Conservation (phyloP, 2,888 invertebrate genomes). For the Pseudoips prasinana region DNA sequence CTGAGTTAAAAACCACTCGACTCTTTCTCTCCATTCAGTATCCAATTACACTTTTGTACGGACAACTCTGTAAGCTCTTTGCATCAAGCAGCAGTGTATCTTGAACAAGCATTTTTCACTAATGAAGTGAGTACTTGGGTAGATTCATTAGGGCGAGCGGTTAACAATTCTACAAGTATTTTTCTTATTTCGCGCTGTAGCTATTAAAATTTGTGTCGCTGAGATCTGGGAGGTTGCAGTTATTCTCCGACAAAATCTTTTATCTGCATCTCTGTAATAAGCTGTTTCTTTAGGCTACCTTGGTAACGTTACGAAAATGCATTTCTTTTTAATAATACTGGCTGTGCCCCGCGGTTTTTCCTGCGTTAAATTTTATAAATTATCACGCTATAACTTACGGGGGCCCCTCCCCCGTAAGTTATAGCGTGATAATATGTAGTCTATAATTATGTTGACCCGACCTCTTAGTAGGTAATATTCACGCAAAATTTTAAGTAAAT, state of each 20-base stretch:
- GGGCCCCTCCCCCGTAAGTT: no score
- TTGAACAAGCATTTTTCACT: conserved; percentile 6
- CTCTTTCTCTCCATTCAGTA: conserved; percentile 1
- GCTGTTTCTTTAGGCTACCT: neutral
- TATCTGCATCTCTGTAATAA: conserved; percentile 5
- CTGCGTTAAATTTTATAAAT: no score
- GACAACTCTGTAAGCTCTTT: conserved; percentile 7
- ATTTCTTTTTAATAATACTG: no score
- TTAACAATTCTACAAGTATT: conserved; percentile 20
- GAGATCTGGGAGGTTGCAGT: conserved; percentile 6
- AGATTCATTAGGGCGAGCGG: conserved; percentile 25
- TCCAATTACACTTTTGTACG: conserved; percentile 9
- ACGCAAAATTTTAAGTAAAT: no score
- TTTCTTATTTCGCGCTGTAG: conserved; percentile 29
- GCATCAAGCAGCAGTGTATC: conserved; percentile 24
- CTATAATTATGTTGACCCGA: no score
- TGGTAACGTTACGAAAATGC: conserved; percentile 20
- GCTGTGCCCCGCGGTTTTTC: no score
- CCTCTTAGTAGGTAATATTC: no score
- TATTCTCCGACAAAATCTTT: conserved; percentile 8
- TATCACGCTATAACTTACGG: no score
- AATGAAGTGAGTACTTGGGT: conserved; percentile 12
- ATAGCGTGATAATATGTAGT: no score
- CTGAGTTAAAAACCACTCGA: neutral
- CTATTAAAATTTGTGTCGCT: conserved; percentile 24